Evolutionary conservation across 2,888 invertebrate genomes (phyloP), one percentile per base, ranked within the genome.

Genomic region (Heliconius hortense): DNA sequence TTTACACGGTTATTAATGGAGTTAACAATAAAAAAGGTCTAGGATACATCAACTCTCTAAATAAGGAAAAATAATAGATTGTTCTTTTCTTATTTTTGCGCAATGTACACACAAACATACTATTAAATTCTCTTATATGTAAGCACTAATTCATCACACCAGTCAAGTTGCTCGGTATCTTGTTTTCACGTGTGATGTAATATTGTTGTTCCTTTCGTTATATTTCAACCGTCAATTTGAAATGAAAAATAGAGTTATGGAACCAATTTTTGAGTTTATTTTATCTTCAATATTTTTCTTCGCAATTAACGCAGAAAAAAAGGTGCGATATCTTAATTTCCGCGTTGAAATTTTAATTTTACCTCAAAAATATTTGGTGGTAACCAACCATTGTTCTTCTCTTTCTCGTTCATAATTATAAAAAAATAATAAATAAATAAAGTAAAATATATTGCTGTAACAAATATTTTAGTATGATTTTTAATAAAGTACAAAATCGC

Each of bases 111-210:
- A 75, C 72, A 53, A n/a, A 72, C 75, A 0, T 53, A 21, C 18
- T 2, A 15, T 3, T 24, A 21, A 18, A 59, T 39, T 11, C 21
- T 59, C 59, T 64, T 71, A 10, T 76, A 72, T 56, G 28, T 73
- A 43, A 63, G 10, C 4, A 18, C 15, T 43, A 76, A 78, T 85
- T 71, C 24, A 64, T 82, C 74, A 75, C 67, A 67, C 67, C 21
- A 39, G 62, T 67, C 70, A 56, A 15, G 60, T 66, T 39, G 67
- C 72, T 59, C 64, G 67, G 28, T 74, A 75, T 75, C 77, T 68
- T 75, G 77, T 75, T 78, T 78, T 77, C 63, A 62, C 66, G 60
- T 66, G 77, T 80, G 80, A 80, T 79, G 80, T 78, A 80, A 80
- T 74, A 77, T 26, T 35, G 28, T 43, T 72, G 18, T 71, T 48